A percentile compares a stretch with the other conserved stretches of the same genome.
phyloP scores from a whole-genome alignment of 2,888 invertebrate species.

The Tachina lurida region DNA sequence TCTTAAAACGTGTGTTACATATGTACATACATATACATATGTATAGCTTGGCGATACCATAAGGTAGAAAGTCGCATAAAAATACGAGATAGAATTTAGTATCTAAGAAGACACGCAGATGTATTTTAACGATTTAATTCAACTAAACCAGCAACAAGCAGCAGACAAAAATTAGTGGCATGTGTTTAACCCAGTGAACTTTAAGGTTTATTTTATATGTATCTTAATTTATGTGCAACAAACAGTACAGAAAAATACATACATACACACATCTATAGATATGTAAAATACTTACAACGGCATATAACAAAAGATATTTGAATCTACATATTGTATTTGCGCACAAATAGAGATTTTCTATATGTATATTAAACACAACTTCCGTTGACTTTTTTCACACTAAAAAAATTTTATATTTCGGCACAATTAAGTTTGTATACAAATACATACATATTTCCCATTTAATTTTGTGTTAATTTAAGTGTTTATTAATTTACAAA shows the following conservation, averaged over 20 bases:
- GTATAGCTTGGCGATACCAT: conserved; percentile 2
- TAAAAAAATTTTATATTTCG: conserved; percentile 1
- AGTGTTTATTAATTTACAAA: conserved; percentile 52
- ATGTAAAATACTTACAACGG: too few relatives aligned
- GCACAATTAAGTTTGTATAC: conserved; percentile 24
- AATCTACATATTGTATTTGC: conserved; percentile 1
- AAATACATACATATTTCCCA: background rate
- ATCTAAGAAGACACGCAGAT: background rate
- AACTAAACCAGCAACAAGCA: conserved; percentile 9
- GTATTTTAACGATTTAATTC: background rate
- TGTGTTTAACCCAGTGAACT: conserved; percentile 70
- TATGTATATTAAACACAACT: background rate
- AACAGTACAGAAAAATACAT: background rate
- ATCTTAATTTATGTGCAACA: background rate
- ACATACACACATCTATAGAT: background rate
- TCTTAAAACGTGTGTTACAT: conserved; percentile 29
- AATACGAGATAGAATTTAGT: background rate
- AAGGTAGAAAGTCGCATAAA: conserved; percentile 35
- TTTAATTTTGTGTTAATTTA: conserved; percentile 27
- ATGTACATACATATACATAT: background rate
- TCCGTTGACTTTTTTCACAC: background rate
- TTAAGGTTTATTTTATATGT: conserved; percentile 44
- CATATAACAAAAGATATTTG: background rate
- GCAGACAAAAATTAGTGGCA: conserved; percentile 31
- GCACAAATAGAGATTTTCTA: background rate